phyloP scores from a whole-genome alignment of 2,888 invertebrate species.

The Lithosia quadra region DNA sequence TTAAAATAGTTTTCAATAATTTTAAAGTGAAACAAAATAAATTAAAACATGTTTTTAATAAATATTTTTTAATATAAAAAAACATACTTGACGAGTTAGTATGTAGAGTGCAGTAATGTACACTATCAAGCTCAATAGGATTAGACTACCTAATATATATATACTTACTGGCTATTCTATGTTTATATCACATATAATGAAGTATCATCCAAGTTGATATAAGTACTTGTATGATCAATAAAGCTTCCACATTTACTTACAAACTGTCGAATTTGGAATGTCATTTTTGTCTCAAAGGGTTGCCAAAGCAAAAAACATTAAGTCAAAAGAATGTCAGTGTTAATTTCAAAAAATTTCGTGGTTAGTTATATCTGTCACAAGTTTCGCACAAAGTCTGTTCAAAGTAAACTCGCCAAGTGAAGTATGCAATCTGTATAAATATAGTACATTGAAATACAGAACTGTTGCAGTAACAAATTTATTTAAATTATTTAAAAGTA shows the following conservation, averaged over 20 bases:
- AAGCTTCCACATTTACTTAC: conserved; percentile 69
- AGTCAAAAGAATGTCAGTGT: conserved; percentile 49
- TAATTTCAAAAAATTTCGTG: conserved; percentile 28
- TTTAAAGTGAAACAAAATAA: conserved; percentile 71
- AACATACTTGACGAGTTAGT: conserved; percentile 66
- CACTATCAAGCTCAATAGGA: conserved; percentile 60
- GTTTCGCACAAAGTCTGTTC: conserved; percentile 12
- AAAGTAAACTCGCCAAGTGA: conserved; percentile 56
- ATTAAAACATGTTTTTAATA: conserved; percentile 71
- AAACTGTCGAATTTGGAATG: conserved; percentile 71
- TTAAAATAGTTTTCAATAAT: conserved; percentile 53
- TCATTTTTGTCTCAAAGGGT: conserved; percentile 50
- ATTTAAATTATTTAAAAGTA: conserved; percentile 62
- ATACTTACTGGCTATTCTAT: conserved; percentile 74
- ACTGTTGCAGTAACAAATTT: conserved; percentile 61
- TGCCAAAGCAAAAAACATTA: conserved; percentile 28
- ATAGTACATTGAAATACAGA: conserved; percentile 43
- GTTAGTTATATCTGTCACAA: conserved; percentile 30
- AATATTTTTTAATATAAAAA: conserved; percentile 64
- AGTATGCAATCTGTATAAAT: conserved; percentile 62
- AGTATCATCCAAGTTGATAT: conserved; percentile 80
- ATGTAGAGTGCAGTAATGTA: conserved; percentile 61
- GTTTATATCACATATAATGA: conserved; percentile 82
- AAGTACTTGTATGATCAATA: conserved; percentile 70
- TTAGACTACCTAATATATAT: conserved; percentile 59